Percentiles rank a stretch among this genome's conserved stretches.
These are phyloP conservation scores for Grus americana DNA, from an alignment of 2,113 vertebrate species.

Conservation along the genomic window DNA sequence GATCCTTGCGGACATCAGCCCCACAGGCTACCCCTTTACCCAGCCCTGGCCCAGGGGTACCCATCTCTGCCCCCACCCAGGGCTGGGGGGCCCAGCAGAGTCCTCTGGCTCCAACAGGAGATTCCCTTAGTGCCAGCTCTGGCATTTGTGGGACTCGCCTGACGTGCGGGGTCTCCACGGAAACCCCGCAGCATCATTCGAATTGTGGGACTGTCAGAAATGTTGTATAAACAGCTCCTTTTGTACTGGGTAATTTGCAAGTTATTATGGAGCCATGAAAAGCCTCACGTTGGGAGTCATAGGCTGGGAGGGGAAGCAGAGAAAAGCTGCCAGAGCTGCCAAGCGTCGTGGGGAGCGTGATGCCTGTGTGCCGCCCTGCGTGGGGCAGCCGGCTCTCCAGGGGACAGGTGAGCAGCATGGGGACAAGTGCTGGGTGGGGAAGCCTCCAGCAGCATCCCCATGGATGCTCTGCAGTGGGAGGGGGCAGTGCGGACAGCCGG, in stretches of 20 bases:
- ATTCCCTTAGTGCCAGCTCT: slow-evolving; percentile 18
- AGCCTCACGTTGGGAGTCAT: slow-evolving; percentile 41
- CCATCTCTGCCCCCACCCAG: not conserved
- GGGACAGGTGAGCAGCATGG: not conserved
- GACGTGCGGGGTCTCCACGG: slow-evolving; percentile 48
- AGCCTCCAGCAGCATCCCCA: not conserved
- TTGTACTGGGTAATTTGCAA: slow-evolving; percentile 63
- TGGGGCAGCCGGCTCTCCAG: not conserved
- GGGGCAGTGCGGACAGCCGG: fast-evolving
- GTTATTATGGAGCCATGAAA: slow-evolving; percentile 61
- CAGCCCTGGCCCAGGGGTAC: not conserved
- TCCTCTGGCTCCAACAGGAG: not conserved
- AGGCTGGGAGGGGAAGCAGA: not conserved
- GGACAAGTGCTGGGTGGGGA: not conserved
- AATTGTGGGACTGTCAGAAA: slow-evolving; percentile 50
- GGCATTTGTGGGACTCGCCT: not conserved
- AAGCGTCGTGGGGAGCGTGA: not conserved
- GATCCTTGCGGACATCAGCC: not conserved
- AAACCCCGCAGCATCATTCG: slow-evolving; percentile 32
- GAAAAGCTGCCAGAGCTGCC: slow-evolving; percentile 28
- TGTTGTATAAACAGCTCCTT: slow-evolving; percentile 66
- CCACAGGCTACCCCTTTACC: not conserved
- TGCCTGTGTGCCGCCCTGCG: not conserved
- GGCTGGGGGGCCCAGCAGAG: not conserved
- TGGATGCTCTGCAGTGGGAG: not conserved